Conservation (phyloP, 2,888 invertebrate species). For the Eretmocerus hayati region DNA sequence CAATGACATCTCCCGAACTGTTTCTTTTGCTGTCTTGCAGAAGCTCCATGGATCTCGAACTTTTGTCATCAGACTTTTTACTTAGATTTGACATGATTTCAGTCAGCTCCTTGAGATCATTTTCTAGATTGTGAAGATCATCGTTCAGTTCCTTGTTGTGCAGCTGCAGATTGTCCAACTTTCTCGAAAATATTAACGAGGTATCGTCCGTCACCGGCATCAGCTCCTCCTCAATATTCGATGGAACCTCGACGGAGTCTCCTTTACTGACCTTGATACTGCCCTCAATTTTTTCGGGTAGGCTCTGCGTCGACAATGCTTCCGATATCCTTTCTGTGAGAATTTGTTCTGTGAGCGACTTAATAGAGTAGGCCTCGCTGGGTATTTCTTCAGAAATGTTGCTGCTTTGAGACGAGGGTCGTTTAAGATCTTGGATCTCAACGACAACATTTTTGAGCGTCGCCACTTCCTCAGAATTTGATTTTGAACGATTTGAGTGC, state of each 20-base stretch:
- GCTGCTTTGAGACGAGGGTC: slow-evolving; percentile 23
- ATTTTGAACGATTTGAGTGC: slow-evolving; percentile 19
- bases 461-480: slow-evolving; percentile 23
- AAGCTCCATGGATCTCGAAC: slow-evolving; percentile 19
- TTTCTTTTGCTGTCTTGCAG: slow-evolving; percentile 21
- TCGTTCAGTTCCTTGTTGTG: slow-evolving; percentile 40
- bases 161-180: slow-evolving; percentile 34
- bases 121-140: slow-evolving; percentile 40
- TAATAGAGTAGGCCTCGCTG: slow-evolving; percentile 24
- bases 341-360: slow-evolving; percentile 16
- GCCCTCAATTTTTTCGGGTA: slow-evolving; percentile 6
- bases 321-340: slow-evolving; percentile 1
- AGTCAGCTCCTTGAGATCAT: slow-evolving; percentile 39
- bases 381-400: slow-evolving; percentile 27
- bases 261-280: neutral
- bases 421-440: slow-evolving; percentile 19
- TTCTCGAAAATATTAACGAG: slow-evolving; percentile 27
- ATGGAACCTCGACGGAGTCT: neutral
- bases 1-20: slow-evolving; percentile 34
- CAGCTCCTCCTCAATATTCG: slow-evolving; percentile 11
- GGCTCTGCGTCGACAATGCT: slow-evolving; percentile 1
- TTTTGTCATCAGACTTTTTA: slow-evolving; percentile 35
- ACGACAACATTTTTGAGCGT: slow-evolving; percentile 21
- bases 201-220: slow-evolving; percentile 13
- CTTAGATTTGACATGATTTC: slow-evolving; percentile 41